phyloP scores from a whole-genome alignment of 2,888 invertebrate genomes.

The Cecidostiba fungosa region DNA sequence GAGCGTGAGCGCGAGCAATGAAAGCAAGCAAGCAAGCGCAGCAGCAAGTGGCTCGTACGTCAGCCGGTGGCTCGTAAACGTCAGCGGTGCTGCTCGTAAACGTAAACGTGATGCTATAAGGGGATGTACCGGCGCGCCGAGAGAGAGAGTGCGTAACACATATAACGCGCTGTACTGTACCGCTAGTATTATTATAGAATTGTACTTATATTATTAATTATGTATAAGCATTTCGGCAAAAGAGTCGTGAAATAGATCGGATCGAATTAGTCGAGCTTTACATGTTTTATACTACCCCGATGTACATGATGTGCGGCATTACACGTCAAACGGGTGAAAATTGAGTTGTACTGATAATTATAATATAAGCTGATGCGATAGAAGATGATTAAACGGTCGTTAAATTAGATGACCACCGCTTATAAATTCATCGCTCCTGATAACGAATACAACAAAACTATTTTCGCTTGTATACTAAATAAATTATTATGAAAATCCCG shows the following conservation, averaged over 20 bases:
- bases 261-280: no score
- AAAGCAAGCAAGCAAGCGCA: constrained; percentile 73
- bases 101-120: constrained; percentile 80
- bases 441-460: neutral
- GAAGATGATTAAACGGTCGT: neutral
- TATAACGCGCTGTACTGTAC: neutral
- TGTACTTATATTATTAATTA: no score
- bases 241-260: neutral
- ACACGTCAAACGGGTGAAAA: constrained; percentile 7
- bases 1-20: constrained; percentile 67
- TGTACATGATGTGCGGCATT: no score
- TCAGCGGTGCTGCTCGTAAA: constrained; percentile 80
- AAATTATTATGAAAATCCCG: neutral
- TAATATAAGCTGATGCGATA: neutral
- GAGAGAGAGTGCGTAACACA: neutral
- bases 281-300: no score
- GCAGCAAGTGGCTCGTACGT: constrained; percentile 81
- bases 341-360: neutral
- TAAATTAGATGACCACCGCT: neutral
- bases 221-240: neutral
- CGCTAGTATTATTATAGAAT: no score
- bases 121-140: constrained; percentile 72
- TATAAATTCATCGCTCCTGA: neutral
- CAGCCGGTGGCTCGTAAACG: constrained; percentile 81
- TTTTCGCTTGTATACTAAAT: neutral